phyloP scores from a whole-genome alignment of 2,113 vertebrate genomes.

The Noctilio leporinus region DNA sequence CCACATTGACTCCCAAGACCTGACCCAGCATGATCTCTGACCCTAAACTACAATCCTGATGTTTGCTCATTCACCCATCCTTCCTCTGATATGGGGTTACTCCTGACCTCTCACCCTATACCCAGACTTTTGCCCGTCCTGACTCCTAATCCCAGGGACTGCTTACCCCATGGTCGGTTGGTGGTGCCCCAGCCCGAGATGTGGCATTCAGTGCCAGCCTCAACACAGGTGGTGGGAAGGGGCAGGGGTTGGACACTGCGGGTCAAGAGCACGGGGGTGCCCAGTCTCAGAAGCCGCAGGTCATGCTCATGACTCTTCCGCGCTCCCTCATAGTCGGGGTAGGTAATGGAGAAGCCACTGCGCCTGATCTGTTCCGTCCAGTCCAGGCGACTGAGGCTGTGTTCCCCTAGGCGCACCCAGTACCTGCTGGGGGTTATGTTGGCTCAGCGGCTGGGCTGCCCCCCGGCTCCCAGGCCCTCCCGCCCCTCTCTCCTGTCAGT shows the following conservation, averaged over 20 bases:
- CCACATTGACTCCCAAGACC: neutral
- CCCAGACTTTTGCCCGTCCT: neutral
- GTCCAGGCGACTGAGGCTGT: slow-evolving; percentile 72
- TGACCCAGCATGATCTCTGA: neutral
- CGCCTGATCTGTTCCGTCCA: slow-evolving; percentile 83
- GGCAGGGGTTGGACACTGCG: slow-evolving; percentile 76
- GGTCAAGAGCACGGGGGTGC: slow-evolving; percentile 73
- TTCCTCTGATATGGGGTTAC: neutral
- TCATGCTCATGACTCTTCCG: slow-evolving; percentile 78
- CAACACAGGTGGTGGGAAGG: slow-evolving; percentile 79
- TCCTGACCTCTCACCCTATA: neutral
- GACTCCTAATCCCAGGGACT: neutral
- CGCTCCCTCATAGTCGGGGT: slow-evolving; percentile 76
- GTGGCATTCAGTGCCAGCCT: slow-evolving; percentile 72
- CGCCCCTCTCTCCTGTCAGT: neutral
- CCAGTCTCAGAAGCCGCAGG: slow-evolving; percentile 83
- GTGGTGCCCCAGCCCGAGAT: slow-evolving; percentile 84
- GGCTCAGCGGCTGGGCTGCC: neutral
- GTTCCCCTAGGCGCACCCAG: slow-evolving; percentile 68
- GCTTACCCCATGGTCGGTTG: slow-evolving; percentile 46
- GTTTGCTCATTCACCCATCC: neutral
- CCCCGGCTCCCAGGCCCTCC: neutral
- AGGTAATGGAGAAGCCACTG: slow-evolving; percentile 73
- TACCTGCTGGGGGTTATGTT: neutral
- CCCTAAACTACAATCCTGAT: neutral